A percentile compares a stretch with the other conserved stretches of the same genome.
Conservation (phyloP, 2,797 vertebrate species). For the Adelosebastes latens region DNA sequence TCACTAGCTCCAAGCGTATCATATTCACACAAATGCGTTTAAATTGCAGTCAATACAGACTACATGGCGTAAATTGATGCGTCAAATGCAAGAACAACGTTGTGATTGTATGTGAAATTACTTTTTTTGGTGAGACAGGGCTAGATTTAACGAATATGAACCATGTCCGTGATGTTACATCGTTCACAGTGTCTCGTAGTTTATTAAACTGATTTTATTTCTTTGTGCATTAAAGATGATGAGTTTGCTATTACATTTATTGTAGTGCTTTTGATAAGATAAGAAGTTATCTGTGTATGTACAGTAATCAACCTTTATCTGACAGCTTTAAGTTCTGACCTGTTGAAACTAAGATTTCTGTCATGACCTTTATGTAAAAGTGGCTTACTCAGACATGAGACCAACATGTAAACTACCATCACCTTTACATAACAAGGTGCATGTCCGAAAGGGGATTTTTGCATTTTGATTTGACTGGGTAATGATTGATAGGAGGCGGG, state of each 20-base stretch:
- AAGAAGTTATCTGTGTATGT: background rate
- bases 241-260: background rate
- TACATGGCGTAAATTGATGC: too few relatives aligned
- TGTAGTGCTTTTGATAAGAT: background rate
- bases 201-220: background rate
- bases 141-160: too few relatives aligned
- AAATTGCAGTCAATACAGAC: too few relatives aligned
- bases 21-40: too few relatives aligned
- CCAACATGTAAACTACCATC: background rate
- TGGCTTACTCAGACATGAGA: background rate
- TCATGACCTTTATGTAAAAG: background rate
- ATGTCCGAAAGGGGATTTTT: background rate
- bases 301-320: slow-evolving; percentile 8
- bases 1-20: too few relatives aligned
- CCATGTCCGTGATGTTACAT: background rate
- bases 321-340: background rate
- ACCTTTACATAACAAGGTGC: background rate
- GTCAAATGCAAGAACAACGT: too few relatives aligned
- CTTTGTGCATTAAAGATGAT: background rate
- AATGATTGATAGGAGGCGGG: background rate
- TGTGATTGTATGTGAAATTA: too few relatives aligned
- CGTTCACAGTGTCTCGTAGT: background rate
- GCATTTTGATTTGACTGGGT: background rate
- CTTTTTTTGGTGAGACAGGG: too few relatives aligned
- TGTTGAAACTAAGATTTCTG: background rate